Base-by-base conservation (phyloP, 2,113 vertebrate species). In the Gymnobelideus leadbeateri region DNA sequence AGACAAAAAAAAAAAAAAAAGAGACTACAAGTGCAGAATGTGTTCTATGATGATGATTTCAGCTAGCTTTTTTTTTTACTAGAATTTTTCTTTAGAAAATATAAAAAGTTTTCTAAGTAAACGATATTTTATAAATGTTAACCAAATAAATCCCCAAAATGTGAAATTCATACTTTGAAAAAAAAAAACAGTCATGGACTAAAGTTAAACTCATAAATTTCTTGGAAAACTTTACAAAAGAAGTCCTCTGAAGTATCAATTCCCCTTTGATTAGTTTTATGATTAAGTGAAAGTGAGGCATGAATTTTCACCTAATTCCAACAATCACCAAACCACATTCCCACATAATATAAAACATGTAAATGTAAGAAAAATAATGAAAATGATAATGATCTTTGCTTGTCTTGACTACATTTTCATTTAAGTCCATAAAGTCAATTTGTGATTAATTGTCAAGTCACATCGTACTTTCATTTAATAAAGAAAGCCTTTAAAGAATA, bases 191-290 rank as follows among this genome's bases (percentile, higher is more conserved):
- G 91, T 24, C 93, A 90, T 55, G 52, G 16, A 52, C 28, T 51
- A 16, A 92, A 25, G 91, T 51, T 90, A 95, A 95, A n/a, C 51
- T 68, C 26, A 93, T 95, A 77, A 91, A 91, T 37, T 92, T 92
- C 49, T 50, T 93, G 49, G n/a, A 28, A 55, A 92, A 1, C 16
- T 46, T 91, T 90, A 89, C 55, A 92, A 92, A 61, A 90, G 43
- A 94, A 94, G 8, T 46, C 16, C 46, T 95, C 68, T 93, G 92
- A 94, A 89, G 90, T 61, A 49, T 52, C 46, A 0, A 89, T 89
- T 51, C 52, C 47, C 57, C 28, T 92, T 4, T 91, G 90, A 92
- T 84, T 23, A 92, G 28, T 28, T 93, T 50, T 51, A 12, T 49
- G 61, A 68, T 37, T 68, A 37, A 37, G 61, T 37, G 12, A 37